phyloP scores from a whole-genome alignment of 2,113 vertebrate genomes.

The Pachycephala philippinensis region DNA sequence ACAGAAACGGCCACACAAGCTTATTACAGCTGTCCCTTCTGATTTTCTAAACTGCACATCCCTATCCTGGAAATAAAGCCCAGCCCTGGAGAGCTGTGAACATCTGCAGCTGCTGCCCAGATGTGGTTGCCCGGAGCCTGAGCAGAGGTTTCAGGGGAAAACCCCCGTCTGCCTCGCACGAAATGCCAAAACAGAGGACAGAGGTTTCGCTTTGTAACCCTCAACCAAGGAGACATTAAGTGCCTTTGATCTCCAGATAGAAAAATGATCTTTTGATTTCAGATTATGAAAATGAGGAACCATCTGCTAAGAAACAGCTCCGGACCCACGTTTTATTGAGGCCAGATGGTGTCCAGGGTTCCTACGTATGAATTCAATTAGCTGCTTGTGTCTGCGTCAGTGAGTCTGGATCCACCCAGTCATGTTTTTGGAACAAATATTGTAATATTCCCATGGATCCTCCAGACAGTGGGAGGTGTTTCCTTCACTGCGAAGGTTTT shows the following conservation, averaged over 20 bases:
- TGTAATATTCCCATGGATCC: conserved; percentile 57
- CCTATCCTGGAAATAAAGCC: background rate
- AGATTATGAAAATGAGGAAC: conserved; percentile 22
- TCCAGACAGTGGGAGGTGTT: conserved; percentile 55
- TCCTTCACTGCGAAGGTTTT: conserved; percentile 55
- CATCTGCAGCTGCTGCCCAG: conserved; percentile 50
- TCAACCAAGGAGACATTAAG: background rate
- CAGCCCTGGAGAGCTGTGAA: background rate
- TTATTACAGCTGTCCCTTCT: background rate
- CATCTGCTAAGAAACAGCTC: conserved; percentile 20
- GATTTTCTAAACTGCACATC: background rate
- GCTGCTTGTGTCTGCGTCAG: conserved; percentile 53
- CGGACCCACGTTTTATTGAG: conserved; percentile 23
- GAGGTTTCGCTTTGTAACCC: background rate
- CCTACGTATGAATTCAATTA: conserved; percentile 48
- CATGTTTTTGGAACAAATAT: conserved; percentile 66
- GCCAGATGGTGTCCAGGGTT: conserved; percentile 60
- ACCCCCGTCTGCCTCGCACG: background rate
- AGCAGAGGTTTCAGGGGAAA: conserved; percentile 20
- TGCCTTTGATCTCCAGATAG: conserved; percentile 22
- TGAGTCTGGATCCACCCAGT: conserved; percentile 35
- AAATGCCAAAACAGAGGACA: background rate
- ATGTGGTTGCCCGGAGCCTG: background rate
- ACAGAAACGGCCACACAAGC: background rate
- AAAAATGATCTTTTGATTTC: conserved; percentile 47